phyloP scores from a whole-genome alignment of 2,113 vertebrate genomes.

The Condylura cristata region DNA sequence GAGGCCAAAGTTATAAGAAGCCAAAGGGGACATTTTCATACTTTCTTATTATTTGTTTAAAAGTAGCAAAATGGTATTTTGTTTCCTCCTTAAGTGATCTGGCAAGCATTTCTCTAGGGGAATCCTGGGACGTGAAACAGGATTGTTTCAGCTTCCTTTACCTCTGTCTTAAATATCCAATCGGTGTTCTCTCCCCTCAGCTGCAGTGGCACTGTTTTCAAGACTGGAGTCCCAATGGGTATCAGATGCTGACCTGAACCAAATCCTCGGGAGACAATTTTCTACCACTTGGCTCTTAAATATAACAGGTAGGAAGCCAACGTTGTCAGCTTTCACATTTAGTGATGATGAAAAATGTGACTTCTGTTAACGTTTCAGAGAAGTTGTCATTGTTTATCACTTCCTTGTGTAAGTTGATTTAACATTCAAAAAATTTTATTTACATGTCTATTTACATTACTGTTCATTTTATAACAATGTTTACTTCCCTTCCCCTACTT shows the following conservation, averaged over 20 bases:
- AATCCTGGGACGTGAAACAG: slow-evolving; percentile 34
- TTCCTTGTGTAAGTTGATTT: slow-evolving; percentile 5
- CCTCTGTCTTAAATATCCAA: neutral
- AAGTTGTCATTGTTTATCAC: neutral
- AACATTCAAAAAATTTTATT: no score
- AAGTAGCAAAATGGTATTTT: neutral
- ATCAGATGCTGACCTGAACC: slow-evolving; percentile 46
- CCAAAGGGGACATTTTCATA: slow-evolving; percentile 17
- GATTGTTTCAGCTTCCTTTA: slow-evolving; percentile 19
- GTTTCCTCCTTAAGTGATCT: neutral
- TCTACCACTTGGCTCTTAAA: neutral
- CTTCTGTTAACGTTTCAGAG: slow-evolving; percentile 20
- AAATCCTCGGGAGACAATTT: neutral
- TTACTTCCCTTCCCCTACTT: no score
- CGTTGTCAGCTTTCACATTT: slow-evolving; percentile 17
- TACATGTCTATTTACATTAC: no score
- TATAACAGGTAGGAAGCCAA: neutral
- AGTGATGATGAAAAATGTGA: slow-evolving; percentile 27
- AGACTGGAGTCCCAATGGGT: neutral
- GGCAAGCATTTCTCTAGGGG: slow-evolving; percentile 37
- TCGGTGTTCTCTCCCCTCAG: neutral
- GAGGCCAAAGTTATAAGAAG: neutral
- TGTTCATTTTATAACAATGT: no score
- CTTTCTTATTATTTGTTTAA: slow-evolving; percentile 53
- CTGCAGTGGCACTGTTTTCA: neutral